Base-by-base conservation (phyloP, 2,113 vertebrate genomes). In the Chloropsis cyanopogon region DNA sequence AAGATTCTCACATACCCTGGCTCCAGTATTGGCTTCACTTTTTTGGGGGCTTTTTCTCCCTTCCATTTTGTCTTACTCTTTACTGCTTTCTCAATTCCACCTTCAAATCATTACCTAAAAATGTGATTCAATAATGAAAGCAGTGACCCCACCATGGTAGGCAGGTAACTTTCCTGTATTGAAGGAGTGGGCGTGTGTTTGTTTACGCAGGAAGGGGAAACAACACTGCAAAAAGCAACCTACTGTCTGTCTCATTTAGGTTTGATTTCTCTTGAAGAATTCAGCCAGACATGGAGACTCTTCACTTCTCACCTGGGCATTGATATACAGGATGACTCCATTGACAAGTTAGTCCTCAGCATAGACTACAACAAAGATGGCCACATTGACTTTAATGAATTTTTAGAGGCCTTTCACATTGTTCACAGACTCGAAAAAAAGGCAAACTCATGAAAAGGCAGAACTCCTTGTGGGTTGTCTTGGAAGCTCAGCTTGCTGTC, bases 351-450 rank as follows among this genome's bases (percentile, higher is more conserved):
- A 72, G 98, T 98, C 16, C 97, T 97, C 69, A 98, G 97, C 94
- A 99, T 99, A 71, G 99, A 99, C 96, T 98, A 98, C 92, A 99
- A 99, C 98, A 99, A 99, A 95, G 99, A 99, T 10, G 99, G 99
- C 94, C 98, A 98, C 90, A 99, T 99, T 49, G 99, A 99, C 97
- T 99, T 99, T 93, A 99, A 97, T 33, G 99, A 99, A 97, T 99
- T 99, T 96, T 97, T 99, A 66, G 99, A 99, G 96, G 99, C 99
- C 70, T 99, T 99, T 95, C 98, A 98, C 7, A 98, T 99, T 60
- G 99, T 99, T 63, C 98, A 99, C 72, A 99, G 98, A 86, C 96
- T 99, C 16, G 98, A 99, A 79, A 81, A 92, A 61, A 96, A 90
- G 56, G 39, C 77, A 72, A 75, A 69, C 37, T 86, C 80, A 1